phyloP scores from a whole-genome alignment of 2,113 vertebrate genomes.

The Aramus guarauna region DNA sequence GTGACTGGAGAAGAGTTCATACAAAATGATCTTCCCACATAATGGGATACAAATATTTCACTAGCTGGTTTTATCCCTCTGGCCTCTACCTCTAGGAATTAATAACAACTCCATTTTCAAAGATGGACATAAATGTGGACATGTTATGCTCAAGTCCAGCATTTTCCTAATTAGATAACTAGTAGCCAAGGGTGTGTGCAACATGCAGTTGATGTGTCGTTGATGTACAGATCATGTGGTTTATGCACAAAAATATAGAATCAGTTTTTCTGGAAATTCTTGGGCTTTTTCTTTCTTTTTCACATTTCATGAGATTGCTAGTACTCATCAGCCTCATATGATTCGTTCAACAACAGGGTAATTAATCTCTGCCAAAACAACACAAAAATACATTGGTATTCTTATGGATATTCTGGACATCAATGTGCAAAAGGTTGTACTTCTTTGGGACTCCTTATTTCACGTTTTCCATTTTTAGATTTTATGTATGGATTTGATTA shows the following conservation, averaged over 20 bases:
- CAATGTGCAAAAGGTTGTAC: neutral
- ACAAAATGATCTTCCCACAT: neutral
- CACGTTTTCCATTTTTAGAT: neutral
- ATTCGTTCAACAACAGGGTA: neutral
- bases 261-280: neutral
- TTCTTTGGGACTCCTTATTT: neutral
- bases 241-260: neutral
- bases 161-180: neutral
- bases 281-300: neutral
- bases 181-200: neutral
- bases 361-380: neutral
- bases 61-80: neutral
- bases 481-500: neutral
- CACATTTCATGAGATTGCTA: neutral
- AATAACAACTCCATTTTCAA: neutral
- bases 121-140: neutral
- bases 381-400: neutral
- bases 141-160: rapidly evolving
- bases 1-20: rapidly evolving
- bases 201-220: neutral
- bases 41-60: neutral
- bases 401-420: neutral
- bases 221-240: neutral
- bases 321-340: neutral
- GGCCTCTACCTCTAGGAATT: neutral